Conservation (phyloP, 1,140 invertebrate species). For the Papilio helenus region DNA sequence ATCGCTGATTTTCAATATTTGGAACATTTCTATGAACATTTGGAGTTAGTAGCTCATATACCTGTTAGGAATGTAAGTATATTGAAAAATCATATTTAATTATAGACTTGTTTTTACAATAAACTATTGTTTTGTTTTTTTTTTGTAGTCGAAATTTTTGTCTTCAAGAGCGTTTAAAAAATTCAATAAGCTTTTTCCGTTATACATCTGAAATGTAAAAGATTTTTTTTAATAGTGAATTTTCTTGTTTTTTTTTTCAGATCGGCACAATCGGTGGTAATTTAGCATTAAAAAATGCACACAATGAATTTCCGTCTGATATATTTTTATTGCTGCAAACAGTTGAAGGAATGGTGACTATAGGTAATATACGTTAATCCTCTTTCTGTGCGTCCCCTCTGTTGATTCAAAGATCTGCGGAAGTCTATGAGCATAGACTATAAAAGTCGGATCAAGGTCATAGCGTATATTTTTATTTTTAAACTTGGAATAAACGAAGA, state of each 20-base stretch:
- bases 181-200: too few species aligned
- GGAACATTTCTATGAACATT: slow-evolving; percentile 77
- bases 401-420: too few species aligned
- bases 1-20: slow-evolving; percentile 81
- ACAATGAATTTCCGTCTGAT: slow-evolving; percentile 91
- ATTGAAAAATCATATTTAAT: not conserved
- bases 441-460: too few species aligned
- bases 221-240: not conserved
- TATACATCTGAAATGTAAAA: too few species aligned
- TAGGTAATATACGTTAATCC: slow-evolving; percentile 70
- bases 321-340: slow-evolving; percentile 89
- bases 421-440: too few species aligned
- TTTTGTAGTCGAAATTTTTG: too few species aligned
- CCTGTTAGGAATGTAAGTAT: slow-evolving; percentile 88
- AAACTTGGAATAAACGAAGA: too few species aligned
- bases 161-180: too few species aligned
- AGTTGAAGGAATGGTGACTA: slow-evolving; percentile 84
- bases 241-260: slow-evolving; percentile 68
- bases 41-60: slow-evolving; percentile 88
- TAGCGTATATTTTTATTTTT: too few species aligned
- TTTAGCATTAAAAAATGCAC: slow-evolving; percentile 88
- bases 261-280: slow-evolving; percentile 90
- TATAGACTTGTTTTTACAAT: too few species aligned
- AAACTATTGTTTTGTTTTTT: too few species aligned
- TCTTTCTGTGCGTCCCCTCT: too few species aligned